Conservation (phyloP, 1,140 invertebrate species). For the Grapholita molesta region DNA sequence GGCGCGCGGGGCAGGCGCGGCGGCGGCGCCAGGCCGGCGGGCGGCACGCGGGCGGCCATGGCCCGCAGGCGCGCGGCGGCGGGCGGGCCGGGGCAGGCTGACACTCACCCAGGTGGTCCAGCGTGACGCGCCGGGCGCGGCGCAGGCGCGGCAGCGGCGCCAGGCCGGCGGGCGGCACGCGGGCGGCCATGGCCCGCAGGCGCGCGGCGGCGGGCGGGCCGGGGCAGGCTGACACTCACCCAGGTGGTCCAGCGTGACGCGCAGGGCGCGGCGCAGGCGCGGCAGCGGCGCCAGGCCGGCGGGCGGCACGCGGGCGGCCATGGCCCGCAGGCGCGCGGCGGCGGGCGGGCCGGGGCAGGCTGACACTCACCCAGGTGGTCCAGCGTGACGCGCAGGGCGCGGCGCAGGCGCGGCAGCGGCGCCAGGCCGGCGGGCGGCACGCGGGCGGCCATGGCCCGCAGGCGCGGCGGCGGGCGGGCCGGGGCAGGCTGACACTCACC, state of each 20-base stretch:
- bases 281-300: slow-evolving; percentile 85
- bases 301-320: slow-evolving; percentile 89
- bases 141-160: slow-evolving; percentile 85
- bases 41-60: slow-evolving; percentile 88
- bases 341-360: too few species aligned
- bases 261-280: slow-evolving; percentile 89
- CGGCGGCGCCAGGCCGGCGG: slow-evolving; percentile 85
- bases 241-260: slow-evolving; percentile 79
- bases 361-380: slow-evolving; percentile 53
- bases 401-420: slow-evolving; percentile 84
- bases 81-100: too few species aligned
- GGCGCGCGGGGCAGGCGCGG: slow-evolving; percentile 87
- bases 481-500: too few species aligned
- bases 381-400: slow-evolving; percentile 88
- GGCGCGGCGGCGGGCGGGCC: slow-evolving; percentile 86
- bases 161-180: slow-evolving; percentile 86
- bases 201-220: slow-evolving; percentile 86
- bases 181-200: slow-evolving; percentile 88
- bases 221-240: too few species aligned
- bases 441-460: slow-evolving; percentile 89
- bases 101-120: slow-evolving; percentile 53
- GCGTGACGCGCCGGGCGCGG: slow-evolving; percentile 89
- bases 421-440: slow-evolving; percentile 87
- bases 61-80: slow-evolving; percentile 88
- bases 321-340: slow-evolving; percentile 87